Base-by-base conservation (phyloP, 1,140 invertebrate genomes). In the Drosophila biarmipes region DNA sequence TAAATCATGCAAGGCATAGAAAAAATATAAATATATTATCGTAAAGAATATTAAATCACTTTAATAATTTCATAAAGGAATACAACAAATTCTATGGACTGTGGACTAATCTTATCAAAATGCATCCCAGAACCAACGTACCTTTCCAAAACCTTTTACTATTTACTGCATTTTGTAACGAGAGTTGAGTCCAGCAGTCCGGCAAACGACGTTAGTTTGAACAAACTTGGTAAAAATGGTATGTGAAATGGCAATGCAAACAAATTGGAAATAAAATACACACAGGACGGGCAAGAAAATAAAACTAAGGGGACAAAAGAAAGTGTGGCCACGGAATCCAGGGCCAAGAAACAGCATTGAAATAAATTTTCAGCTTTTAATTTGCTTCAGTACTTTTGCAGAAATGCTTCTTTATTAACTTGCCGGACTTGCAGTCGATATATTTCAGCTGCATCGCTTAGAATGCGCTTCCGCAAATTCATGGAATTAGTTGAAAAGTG, bases 231-330 rank as follows among this genome's bases (percentile, higher is more conserved):
- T 14, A 62, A 34, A 73, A 62, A 46, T 62, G 46, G 48, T 40
- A 52, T 46, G 54, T 58, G 40, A 53, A 73, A 61, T 73, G 52
- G 69, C 69, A 40, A 53, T 42, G 55, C 53, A 61, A 73, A 72
- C 67, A 73, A 73, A 72, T 73, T 73, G 69, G 55, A 61, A 61
- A 73, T 52, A 73, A 73, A 73, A 61, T 21, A 61, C 67, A 42
- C 40, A 37, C 35, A 37, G 42, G 14, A 21, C 34, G 12, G 24
- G 17, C n/a, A 10, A 45, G 46, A 34, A 21, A 46, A 10, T 35
- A 34, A 19, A 29, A n/a, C 24, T 24, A 34, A 40, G 17, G 37
- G 14, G 29, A 34, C 42, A 6, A 49, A 14, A 19, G 52, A 72
- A 52, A 58, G 46, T 68, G 34, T 31, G 27, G 21, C 29, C 21